Evolutionary conservation across 2,113 vertebrate genomes (phyloP).

Genomic region (Channa argus): DNA sequence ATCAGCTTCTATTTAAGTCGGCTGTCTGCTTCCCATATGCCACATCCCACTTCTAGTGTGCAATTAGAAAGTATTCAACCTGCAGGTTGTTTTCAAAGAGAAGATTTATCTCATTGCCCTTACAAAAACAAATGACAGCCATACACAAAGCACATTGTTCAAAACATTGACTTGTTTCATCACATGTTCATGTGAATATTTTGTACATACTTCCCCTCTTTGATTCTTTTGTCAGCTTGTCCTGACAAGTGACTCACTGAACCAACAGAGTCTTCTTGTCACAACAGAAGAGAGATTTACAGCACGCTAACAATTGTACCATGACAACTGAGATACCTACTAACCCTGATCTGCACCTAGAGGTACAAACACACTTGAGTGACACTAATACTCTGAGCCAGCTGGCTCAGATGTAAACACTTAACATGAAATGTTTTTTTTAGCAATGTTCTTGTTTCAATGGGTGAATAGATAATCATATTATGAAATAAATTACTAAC

Average conservation of each 20-base stretch:
- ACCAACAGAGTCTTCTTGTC: conserved; percentile 47
- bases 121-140: conserved; percentile 14
- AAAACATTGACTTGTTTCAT: conserved; percentile 5
- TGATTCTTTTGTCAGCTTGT: conserved; percentile 35
- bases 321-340: conserved; percentile 17
- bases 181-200: conserved; percentile 13
- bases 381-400: conserved; percentile 42
- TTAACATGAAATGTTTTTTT: not conserved
- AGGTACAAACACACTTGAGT: conserved; percentile 26
- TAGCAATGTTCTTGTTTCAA: conserved; percentile 1
- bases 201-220: conserved; percentile 1
- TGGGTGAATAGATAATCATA: no score
- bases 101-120: not conserved
- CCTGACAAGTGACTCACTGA: conserved; percentile 56
- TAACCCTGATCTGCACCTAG: conserved; percentile 23
- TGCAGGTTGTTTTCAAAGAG: conserved; percentile 15
- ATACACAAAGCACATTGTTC: not conserved
- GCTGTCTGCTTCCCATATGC: conserved; percentile 42
- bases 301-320: conserved; percentile 11
- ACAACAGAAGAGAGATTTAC: conserved; percentile 42
- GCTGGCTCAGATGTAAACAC: conserved; percentile 20
- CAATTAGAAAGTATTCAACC: not conserved
- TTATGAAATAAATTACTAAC: no score
- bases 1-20: conserved; percentile 39
- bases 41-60: conserved; percentile 1